A percentile compares a stretch with the other conserved stretches of the same genome.
phyloP scores from a whole-genome alignment of 1,140 invertebrate genomes.

The Bombus vancouverensis region DNA sequence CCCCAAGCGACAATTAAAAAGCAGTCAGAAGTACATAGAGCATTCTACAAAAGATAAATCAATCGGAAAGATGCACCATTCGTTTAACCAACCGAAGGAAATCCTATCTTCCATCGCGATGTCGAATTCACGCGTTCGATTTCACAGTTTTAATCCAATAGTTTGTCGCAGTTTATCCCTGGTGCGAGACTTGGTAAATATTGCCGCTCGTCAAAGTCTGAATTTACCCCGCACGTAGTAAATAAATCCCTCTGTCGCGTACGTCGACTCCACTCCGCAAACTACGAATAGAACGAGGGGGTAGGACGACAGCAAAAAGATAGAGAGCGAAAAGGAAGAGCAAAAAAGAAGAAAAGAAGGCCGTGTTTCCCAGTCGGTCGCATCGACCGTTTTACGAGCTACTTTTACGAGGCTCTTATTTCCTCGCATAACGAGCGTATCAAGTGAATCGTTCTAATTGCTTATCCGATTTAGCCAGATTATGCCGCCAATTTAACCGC shows the following conservation, averaged over 20 bases:
- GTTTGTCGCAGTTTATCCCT: background rate
- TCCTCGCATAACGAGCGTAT: conserved; percentile 30
- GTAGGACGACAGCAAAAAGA: background rate
- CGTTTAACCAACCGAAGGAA: background rate
- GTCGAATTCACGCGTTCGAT: background rate
- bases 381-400: background rate
- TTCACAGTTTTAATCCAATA: conserved; percentile 18
- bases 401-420: background rate
- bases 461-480: conserved; percentile 56
- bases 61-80: background rate
- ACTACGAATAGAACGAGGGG: background rate
- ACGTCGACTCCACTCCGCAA: background rate
- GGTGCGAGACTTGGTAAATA: background rate
- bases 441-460: conserved; percentile 46
- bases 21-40: background rate
- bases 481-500: conserved; percentile 47
- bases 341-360: background rate
- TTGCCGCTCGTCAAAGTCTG: background rate
- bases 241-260: conserved; percentile 26
- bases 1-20: background rate
- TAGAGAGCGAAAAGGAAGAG: too few species aligned
- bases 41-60: background rate
- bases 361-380: background rate
- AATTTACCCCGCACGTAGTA: conserved; percentile 4
- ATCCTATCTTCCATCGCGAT: background rate